Evolutionary conservation across 2,888 invertebrate genomes (phyloP).

Genomic region (Cryptocheilus praepositus): DNA sequence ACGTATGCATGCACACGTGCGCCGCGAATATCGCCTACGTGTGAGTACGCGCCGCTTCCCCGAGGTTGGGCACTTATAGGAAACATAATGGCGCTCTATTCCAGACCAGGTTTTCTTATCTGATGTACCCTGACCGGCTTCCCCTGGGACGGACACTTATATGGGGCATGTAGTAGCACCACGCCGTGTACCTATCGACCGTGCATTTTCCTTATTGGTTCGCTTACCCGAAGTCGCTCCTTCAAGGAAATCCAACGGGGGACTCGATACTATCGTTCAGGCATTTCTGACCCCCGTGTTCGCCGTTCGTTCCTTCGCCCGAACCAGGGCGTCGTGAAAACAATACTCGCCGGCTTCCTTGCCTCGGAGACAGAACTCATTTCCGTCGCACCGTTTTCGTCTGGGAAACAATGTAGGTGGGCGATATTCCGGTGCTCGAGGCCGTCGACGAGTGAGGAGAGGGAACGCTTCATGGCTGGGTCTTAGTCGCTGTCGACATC

Average conservation of each 20-base stretch:
- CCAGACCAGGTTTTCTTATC: slow-evolving; percentile 48
- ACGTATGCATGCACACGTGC: neutral
- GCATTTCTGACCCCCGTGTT: slow-evolving; percentile 1
- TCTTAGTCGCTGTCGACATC: too few relatives aligned
- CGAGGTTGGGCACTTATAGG: slow-evolving; percentile 41
- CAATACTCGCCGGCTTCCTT: too few relatives aligned
- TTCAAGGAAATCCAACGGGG: slow-evolving; percentile 1
- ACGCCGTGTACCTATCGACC: slow-evolving; percentile 31
- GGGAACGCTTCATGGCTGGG: too few relatives aligned
- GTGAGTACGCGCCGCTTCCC: slow-evolving; percentile 3
- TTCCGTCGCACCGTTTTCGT: too few relatives aligned
- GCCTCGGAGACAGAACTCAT: too few relatives aligned
- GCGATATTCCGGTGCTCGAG: too few relatives aligned
- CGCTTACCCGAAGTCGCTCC: slow-evolving; percentile 18
- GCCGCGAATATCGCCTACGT: neutral
- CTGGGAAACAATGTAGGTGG: too few relatives aligned
- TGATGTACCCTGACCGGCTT: slow-evolving; percentile 50
- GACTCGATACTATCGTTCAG: slow-evolving; percentile 7
- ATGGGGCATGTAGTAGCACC: slow-evolving; percentile 37
- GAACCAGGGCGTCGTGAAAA: too few relatives aligned
- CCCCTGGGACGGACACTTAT: slow-evolving; percentile 49
- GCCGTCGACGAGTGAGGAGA: too few relatives aligned
- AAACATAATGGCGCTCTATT: slow-evolving; percentile 53
- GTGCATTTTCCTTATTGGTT: slow-evolving; percentile 50
- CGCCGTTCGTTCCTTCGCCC: neutral